Base-by-base conservation (phyloP, 2,888 invertebrate species). In the Stenoptilia bipunctidactyla region DNA sequence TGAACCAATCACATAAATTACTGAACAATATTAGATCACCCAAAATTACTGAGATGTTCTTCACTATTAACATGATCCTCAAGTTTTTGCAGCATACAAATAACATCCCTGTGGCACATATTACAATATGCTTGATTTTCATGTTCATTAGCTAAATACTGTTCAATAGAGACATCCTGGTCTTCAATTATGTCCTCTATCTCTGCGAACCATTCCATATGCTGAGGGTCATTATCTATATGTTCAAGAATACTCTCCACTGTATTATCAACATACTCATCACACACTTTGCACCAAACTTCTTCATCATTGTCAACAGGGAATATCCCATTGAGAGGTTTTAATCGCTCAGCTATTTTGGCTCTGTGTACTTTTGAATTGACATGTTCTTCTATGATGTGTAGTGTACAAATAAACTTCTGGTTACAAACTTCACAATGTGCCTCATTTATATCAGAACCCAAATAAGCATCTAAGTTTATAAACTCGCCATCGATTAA, bases 261-360 rank as follows among this genome's bases (percentile, higher is more conserved):
- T 1, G 59, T 58, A 37, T 68, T 68, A 1, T 63, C 61, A 25
- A 72, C 52, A 43, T 60, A 67, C 0, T 40, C 48, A 40, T 71
- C 55, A 43, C 72, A 73, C 1, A 71, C 49, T 55, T 72, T 72
- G 50, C 72, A 72, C 67, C 68, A 72, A 2, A 67, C 55, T 38
- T 66, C 61, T 20, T 66, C 61, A 20, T 56, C 52, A 15, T 63
- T 61, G 0, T 58, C 60, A 1, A 59, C 56, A 12, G 56, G 42
- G 44, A 72, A 72, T 43, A 73, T 61, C 3, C 65, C 72, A 33
- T 72, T 68, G 1, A 63, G 43, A 0, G 70, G 67, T 50, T 67
- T 68, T 5, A 73, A 45, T 2, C 54, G 61, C n/a, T 66, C 61
- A 1, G 62, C 57, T 3, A 71, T 55, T 13, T 70, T 66, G 1